Conservation (phyloP, 2,113 vertebrate species). For the Passer domesticus region DNA sequence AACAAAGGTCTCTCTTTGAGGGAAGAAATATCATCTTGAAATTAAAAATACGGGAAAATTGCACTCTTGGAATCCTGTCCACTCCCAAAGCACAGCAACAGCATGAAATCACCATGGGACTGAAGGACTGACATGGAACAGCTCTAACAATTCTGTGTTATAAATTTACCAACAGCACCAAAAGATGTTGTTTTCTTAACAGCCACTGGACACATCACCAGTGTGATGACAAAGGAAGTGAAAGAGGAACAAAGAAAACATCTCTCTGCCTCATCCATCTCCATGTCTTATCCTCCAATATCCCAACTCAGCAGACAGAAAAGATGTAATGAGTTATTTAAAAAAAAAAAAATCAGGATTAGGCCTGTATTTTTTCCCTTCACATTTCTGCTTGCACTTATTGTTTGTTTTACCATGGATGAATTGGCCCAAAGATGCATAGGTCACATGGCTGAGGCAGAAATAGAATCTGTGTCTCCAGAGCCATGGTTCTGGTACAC, state of each 20-base stretch:
- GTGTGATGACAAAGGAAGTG: background rate
- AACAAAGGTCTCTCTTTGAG: background rate
- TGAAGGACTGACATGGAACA: background rate
- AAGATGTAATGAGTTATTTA: background rate
- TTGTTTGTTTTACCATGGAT: background rate
- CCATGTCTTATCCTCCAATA: background rate
- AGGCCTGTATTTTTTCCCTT: background rate
- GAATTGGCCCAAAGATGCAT: slow-evolving; percentile 12
- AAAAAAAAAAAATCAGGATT: background rate
- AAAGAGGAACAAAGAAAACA: background rate
- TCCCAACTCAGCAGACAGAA: background rate
- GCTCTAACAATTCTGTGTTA: background rate
- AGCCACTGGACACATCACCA: background rate
- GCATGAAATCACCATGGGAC: accelerated
- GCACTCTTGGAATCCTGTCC: background rate
- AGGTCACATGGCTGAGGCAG: slow-evolving; percentile 24
- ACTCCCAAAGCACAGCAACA: background rate
- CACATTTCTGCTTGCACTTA: background rate
- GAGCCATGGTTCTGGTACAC: background rate
- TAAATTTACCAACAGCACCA: background rate
- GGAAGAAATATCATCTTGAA: background rate
- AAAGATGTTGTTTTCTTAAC: accelerated
- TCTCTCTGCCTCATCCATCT: background rate
- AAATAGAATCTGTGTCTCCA: slow-evolving; percentile 27
- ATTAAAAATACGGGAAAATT: background rate